A percentile compares a stretch with the other conserved stretches of the same genome.
These are phyloP conservation scores for Penelope pileata DNA, from an alignment of 2,113 vertebrate genomes.

Conservation along the genomic window DNA sequence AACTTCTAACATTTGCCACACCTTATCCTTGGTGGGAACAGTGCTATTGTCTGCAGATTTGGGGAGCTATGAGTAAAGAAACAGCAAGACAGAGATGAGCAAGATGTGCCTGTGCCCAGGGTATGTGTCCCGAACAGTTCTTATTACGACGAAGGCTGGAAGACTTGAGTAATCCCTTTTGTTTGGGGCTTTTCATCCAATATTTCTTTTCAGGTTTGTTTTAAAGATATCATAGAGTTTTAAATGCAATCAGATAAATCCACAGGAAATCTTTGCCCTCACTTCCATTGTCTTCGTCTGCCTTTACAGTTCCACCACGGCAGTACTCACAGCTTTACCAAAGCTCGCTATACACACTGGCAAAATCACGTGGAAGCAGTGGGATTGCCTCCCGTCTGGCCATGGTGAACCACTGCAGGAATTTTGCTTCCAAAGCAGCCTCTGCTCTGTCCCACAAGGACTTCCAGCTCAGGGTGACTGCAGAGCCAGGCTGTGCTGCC, in stretches of 20 bases:
- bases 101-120: fast-evolving
- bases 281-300: background rate
- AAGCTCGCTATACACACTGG: background rate
- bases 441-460: background rate
- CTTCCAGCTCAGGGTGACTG: background rate
- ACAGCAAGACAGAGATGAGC: background rate
- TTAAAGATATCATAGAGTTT: background rate
- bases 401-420: background rate
- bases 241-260: background rate
- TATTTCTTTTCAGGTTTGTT: background rate
- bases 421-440: background rate
- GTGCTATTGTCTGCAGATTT: background rate
- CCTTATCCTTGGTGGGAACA: constrained; percentile 43
- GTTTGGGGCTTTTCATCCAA: background rate
- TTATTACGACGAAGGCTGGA: background rate
- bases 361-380: background rate
- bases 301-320: background rate
- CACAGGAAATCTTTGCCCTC: background rate
- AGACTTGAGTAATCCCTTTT: background rate
- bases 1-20: constrained; percentile 56
- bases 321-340: background rate
- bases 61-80: background rate
- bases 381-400: background rate
- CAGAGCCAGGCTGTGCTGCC: background rate
- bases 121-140: background rate